Evolutionary conservation across 1,140 invertebrate genomes (phyloP), one percentile per base, ranked within the genome.

Genomic region (Latrodectus geometricus): DNA sequence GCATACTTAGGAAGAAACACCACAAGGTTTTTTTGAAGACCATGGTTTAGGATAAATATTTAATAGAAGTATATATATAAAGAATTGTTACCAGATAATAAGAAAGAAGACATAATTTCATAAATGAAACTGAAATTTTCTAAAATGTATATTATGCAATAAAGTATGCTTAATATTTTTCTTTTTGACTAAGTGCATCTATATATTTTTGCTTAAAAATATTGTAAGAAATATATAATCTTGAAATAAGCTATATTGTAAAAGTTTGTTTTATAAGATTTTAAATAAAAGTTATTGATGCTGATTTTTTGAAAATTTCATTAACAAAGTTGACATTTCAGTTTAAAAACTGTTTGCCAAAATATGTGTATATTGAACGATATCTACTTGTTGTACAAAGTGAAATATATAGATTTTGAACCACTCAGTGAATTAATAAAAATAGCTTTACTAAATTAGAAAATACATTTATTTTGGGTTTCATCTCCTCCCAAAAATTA

Each of bases 21-120:
- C 97, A 77, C 97, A 99, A 93, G 97, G 97, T 90, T 98, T 99
- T 92, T 99, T 99, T 92, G 98, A 99, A 91, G 98, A 99, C 93
- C 97, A 99, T 91, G 97, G 98, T 88, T 94, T 99, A 89, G 98
- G 98, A 90, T 99, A 97, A 90, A 61, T 4, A 61, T 61, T 17
- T 61, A 14, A 61, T 8, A 61, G 54, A 61, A 61, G 17, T 17
- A 61, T 17, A 61, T 3, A 35, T n/a, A n/a, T n/a, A n/a, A n/a
- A n/a, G n/a, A n/a, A n/a, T n/a, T n/a, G 35, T 35, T 35, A 35
- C 35, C 35, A 35, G 35, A 5, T 3, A 3, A 5, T 14, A 61
- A 61, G 54, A 17, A 61, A 11, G 54, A 14, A 14, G 17, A 61
- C 54, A 61, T 61, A 61, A 17, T 61, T 61, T 35, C 35, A 35